Conservation (phyloP, 2,113 vertebrate species). For the Numenius arquata region DNA sequence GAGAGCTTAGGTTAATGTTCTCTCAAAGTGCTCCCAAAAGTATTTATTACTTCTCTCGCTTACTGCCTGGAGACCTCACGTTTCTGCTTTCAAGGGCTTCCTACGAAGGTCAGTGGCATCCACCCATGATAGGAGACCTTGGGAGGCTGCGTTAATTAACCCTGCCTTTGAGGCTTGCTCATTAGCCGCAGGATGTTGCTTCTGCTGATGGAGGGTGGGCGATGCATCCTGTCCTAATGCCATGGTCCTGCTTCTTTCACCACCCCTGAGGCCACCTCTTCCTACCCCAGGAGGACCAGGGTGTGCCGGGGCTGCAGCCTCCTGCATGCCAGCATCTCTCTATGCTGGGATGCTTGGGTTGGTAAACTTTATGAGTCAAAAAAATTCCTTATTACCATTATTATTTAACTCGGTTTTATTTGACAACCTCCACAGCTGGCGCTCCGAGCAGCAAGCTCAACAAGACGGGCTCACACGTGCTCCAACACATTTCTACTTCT, state of each 20-base stretch:
- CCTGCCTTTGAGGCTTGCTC: background rate
- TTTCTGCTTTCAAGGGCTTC: background rate
- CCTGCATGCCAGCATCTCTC: background rate
- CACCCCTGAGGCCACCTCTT: background rate
- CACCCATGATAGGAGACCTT: background rate
- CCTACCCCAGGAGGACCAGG: background rate
- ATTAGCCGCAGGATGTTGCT: accelerated
- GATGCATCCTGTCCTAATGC: background rate
- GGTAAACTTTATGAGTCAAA: background rate
- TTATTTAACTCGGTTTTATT: background rate
- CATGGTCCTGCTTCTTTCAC: background rate
- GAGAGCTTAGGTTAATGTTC: background rate
- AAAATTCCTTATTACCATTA: accelerated
- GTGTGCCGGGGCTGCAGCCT: background rate
- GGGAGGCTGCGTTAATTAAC: background rate
- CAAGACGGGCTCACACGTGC: accelerated
- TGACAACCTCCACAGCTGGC: accelerated
- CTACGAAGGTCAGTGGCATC: background rate
- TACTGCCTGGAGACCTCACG: background rate
- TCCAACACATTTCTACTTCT: background rate
- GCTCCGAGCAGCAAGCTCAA: background rate
- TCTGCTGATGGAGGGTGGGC: background rate
- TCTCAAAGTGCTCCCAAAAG: background rate
- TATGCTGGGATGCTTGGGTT: background rate
- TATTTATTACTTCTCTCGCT: background rate